A percentile compares a stretch with the other conserved stretches of the same genome.
These are phyloP conservation scores for Leucosticte australis DNA, from an alignment of 2,113 vertebrate genomes.

Conservation along the genomic window DNA sequence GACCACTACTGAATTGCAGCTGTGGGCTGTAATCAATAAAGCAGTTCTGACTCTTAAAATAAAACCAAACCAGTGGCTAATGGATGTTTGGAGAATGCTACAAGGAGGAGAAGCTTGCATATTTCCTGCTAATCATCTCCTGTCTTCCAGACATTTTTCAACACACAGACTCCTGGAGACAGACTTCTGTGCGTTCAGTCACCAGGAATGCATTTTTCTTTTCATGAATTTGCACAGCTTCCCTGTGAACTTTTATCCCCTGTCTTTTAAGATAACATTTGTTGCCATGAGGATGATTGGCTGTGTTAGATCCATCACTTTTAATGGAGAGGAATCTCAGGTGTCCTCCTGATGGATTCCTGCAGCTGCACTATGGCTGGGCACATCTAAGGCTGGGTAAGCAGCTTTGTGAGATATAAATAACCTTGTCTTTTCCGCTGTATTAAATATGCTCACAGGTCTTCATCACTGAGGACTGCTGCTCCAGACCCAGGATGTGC, in stretches of 20 bases:
- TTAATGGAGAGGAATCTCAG: not conserved
- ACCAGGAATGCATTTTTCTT: not conserved
- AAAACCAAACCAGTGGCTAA: not conserved
- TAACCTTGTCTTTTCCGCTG: not conserved
- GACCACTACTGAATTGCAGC: not conserved
- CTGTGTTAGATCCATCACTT: not conserved
- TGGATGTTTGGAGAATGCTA: not conserved
- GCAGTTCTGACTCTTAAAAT: not conserved
- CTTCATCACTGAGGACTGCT: not conserved
- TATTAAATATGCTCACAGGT: not conserved
- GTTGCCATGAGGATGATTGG: not conserved
- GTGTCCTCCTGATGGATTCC: conserved; percentile 1
- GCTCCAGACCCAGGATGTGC: not conserved
- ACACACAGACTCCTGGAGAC: not conserved
- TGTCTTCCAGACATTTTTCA: not conserved
- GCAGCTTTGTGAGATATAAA: conserved; percentile 34
- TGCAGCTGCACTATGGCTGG: not conserved
- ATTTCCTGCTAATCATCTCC: not conserved
- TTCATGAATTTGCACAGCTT: not conserved
- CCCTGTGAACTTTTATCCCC: not conserved
- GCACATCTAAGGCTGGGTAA: not conserved
- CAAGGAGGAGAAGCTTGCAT: not conserved
- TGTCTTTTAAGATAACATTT: not conserved
- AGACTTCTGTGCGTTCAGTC: not conserved
- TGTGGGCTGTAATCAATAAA: not conserved